Base-by-base conservation (phyloP, 2,113 vertebrate species). In the Peromyscus californicus region DNA sequence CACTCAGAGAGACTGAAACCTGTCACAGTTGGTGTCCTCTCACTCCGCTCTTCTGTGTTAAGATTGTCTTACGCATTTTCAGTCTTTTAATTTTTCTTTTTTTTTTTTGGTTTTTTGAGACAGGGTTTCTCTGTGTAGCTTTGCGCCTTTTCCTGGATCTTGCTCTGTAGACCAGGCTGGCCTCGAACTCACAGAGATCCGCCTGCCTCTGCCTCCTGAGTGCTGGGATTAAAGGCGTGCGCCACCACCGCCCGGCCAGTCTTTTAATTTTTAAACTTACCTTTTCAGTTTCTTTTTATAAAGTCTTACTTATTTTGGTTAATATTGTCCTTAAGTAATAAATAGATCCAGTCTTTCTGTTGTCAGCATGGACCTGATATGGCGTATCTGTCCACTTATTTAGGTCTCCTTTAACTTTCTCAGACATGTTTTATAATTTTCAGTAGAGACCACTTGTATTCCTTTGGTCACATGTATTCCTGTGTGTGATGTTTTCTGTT, bases 31-130 rank as follows among this genome's bases (percentile, higher is more conserved):
- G n/a, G 74, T 72, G 7, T 54, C 29, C 31, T 16, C 36, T 61
- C 59, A 96, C 21, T 75, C 9, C 33, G 1, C 69, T 45, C 13
- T 69, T 84, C 10, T 67, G 39, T 74, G 17, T 87, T 31, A n/a
- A 39, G 24, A 57, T 87, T 39, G 13, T 57, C 86, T 91, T 78
- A 21, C n/a, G 70, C 2, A 12, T 76, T 87, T 70, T 84, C n/a
- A 76, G 48, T 65, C n/a, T 29, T 70, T 97, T 86, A 75, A 17
- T 48, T 76, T 97, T 82, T 83, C n/a, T n/a, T n/a, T n/a, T n/a
- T n/a, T n/a, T n/a, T n/a, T n/a, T n/a, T n/a, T n/a, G n/a, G n/a
- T n/a, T n/a, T n/a, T n/a, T n/a, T n/a, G n/a, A n/a, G n/a, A n/a
- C n/a, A n/a, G n/a, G n/a, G n/a, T n/a, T n/a, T n/a, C n/a, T n/a